Evolutionary conservation across 2,888 invertebrate species (phyloP).

Genomic region (Lasioglossum lativentre): DNA sequence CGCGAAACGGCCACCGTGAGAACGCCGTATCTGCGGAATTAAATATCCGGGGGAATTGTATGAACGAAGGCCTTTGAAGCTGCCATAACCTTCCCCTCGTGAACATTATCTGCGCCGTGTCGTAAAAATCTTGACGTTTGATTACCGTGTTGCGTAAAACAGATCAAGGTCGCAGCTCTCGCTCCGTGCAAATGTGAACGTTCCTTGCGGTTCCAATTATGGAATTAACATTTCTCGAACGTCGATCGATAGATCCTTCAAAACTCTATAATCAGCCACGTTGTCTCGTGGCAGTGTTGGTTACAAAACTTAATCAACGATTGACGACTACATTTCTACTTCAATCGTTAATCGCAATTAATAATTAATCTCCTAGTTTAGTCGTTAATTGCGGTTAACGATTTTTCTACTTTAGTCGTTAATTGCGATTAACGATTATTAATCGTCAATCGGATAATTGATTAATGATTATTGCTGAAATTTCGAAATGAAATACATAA

Average conservation of each 20-base stretch:
- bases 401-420: too few species aligned
- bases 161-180: background rate
- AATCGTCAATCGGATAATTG: too few species aligned
- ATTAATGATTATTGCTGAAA: too few species aligned
- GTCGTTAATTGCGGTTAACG: too few species aligned
- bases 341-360: too few species aligned
- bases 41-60: constrained; percentile 65
- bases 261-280: background rate
- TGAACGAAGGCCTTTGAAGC: background rate
- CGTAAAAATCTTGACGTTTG: constrained; percentile 21
- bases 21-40: constrained; percentile 58
- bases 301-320: too few species aligned
- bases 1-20: constrained; percentile 37
- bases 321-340: too few species aligned
- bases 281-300: too few species aligned
- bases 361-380: too few species aligned
- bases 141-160: constrained; percentile 14
- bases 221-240: background rate
- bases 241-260: background rate
- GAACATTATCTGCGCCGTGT: background rate
- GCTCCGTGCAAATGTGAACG: background rate
- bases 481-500: too few species aligned
- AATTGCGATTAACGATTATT: too few species aligned
- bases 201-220: background rate
- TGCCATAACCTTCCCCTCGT: background rate